Evolutionary conservation across 1,140 invertebrate genomes (phyloP), one percentile per base, ranked within the genome.

Genomic region (Scaptomyza graminum): DNA sequence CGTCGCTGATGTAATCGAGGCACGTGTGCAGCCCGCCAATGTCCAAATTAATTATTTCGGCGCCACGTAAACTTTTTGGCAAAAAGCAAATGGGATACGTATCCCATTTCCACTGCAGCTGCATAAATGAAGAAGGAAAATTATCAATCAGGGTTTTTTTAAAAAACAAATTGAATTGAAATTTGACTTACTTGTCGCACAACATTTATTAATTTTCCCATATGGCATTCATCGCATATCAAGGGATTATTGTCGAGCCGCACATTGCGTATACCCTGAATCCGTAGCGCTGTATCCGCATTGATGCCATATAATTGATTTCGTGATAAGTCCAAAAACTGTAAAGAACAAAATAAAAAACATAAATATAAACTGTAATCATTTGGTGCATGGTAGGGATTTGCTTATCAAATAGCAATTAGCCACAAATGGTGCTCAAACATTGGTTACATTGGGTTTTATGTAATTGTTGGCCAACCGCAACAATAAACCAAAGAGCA

Each of bases 161-260:
- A 74, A 70, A 5, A 67, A 71, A 63, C 74, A 68, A 87, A 81
- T 81, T 87, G 66, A 72, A 82, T 80, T 64, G 28, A 31, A 31
- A 54, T 80, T 76, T n/a, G 12, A 90, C 90, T 91, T 89, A 92
- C 91, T 74, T 91, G 79, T 49, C 83, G 75, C 41, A 91, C 90
- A 46, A 90, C 87, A 77, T 90, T 81, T 75, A 92, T 91, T 67
- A 92, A 79, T 89, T 91, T 90, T 5, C 91, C 91, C 91, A 94
- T 93, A 82, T 93, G 93, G 87, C 95, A 95, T 68, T 93, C 88
- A 82, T 95, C 94, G 82, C 95, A 95, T 39, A 93, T 92, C 93
- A 94, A 94, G 5, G 94, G 94, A 92, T 95, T 95, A 28, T 93
- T 92, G 49, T 94, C 92, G 51, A 95, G 77, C 15, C 92, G 91